Evolutionary conservation across 2,113 vertebrate species (phyloP).

Genomic region (Pampusana beccarii): DNA sequence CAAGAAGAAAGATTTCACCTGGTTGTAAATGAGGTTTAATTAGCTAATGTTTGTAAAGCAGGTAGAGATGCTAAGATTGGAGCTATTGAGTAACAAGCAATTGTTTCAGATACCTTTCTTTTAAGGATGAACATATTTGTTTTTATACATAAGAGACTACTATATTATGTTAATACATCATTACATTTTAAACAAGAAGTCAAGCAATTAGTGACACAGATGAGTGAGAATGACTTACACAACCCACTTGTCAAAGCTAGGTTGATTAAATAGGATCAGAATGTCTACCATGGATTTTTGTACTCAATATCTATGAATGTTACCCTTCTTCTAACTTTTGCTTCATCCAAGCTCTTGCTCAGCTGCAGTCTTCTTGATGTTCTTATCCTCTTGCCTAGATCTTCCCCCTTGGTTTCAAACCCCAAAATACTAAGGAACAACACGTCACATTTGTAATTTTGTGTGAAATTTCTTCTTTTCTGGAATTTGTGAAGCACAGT

Average conservation of each 20-base stretch:
- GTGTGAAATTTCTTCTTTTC: background rate
- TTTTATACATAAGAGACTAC: background rate
- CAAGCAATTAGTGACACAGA: background rate
- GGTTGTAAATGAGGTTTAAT: background rate
- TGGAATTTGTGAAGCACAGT: background rate
- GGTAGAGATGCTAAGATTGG: background rate
- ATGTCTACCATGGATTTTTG: background rate
- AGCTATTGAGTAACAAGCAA: background rate
- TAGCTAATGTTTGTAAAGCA: background rate
- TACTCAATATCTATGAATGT: background rate
- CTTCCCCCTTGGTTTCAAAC: background rate
- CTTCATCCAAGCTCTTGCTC: background rate
- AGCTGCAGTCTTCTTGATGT: background rate
- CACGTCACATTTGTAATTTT: background rate
- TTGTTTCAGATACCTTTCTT: background rate
- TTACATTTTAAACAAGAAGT: background rate
- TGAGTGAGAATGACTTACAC: background rate
- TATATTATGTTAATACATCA: background rate
- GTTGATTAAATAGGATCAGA: background rate
- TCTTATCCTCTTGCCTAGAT: background rate
- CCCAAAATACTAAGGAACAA: background rate
- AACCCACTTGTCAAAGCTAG: background rate
- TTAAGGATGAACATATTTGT: background rate
- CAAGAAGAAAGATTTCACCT: background rate
- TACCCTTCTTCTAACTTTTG: background rate